A percentile compares a stretch with the other conserved stretches of the same genome.
phyloP scores from a whole-genome alignment of 37 sponge, comb jelly and placozoan species.

The Crambe crambe region DNA sequence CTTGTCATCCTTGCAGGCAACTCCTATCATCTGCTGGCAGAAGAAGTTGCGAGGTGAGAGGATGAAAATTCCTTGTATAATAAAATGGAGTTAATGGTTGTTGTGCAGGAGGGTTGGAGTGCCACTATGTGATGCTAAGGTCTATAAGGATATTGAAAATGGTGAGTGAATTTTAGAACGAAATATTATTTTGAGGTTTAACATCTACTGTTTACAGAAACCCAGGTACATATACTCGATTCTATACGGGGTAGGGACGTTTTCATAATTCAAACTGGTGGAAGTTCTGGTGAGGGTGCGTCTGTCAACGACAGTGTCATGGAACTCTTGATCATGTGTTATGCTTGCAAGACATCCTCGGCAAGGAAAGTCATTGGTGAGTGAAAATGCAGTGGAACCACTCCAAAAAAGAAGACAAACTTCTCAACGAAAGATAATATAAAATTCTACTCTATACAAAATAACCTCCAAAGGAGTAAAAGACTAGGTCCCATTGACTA shows the following conservation, averaged over 20 bases:
- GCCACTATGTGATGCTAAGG: conserved; percentile 39
- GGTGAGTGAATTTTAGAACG: conserved; percentile 3
- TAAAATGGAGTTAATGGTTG: not conserved
- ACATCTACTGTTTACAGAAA: conserved; percentile 41
- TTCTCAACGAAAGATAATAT: no score
- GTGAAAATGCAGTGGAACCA: not conserved
- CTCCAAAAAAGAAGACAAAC: no score
- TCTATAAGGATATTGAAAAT: conserved; percentile 46
- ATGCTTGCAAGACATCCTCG: conserved; percentile 91
- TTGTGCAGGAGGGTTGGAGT: conserved; percentile 49
- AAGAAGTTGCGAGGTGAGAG: conserved; percentile 66
- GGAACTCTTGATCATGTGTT: conserved; percentile 92
- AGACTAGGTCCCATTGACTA: no score
- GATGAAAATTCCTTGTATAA: not conserved
- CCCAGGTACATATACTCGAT: conserved; percentile 70
- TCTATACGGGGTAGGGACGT: conserved; percentile 95
- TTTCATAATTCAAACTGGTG: conserved; percentile 92
- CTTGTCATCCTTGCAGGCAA: conserved; percentile 70
- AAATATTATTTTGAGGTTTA: not conserved
- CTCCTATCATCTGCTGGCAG: conserved; percentile 61
- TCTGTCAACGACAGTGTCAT: conserved; percentile 83
- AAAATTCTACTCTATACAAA: no score
- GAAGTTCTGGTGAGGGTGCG: conserved; percentile 16
- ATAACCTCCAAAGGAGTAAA: no score
- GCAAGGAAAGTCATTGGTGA: conserved; percentile 88